Base-by-base conservation (phyloP, 35 echinoderm and acorn worm genomes). In the Antedon bifida region DNA sequence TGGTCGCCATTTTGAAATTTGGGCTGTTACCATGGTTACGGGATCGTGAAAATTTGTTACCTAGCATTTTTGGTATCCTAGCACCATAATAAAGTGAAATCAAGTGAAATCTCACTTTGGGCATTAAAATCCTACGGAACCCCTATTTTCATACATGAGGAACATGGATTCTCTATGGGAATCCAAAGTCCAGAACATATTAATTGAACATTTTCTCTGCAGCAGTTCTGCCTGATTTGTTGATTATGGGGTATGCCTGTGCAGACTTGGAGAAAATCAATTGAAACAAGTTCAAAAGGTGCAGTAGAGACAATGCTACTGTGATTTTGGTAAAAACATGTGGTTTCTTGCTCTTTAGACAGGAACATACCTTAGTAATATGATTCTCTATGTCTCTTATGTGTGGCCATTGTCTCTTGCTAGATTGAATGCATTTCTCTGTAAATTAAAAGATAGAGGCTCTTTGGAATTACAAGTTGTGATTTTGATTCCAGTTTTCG, bases 331-430 rank as follows among this genome's bases (percentile, higher is more conserved):
- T n/a, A 0, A 38, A 3, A 29, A 36, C 9, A 38, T 36, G 39
- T 82, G 87, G 85, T 87, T 88, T 84, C 36, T 86, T 84, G 26
- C 87, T 45, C 13, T 44, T 55, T 11, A 90, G 26, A 82, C 92
- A 95, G 23, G 30, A 34, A 33, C 88, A 95, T 30, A 34, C 29
- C 0, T 90, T 79, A 9, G n/a, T 73, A 26, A 88, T 82, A 32
- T 85, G 51, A 26, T 85, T 13, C 30, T 88, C 86, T 3, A 92
- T 82, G 28, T 85, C 35, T 36, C 30, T 73, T 74, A 92, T 92
- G 21, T 82, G 0, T 10, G 90, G 90, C 90, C 90, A 91, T 86
- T 78, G 26, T 88, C 74, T 77, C 86, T 80, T 26, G 86, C 83
- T n/a, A 91, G 44, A 10, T 88, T 32, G 0, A 91, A 51, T 91